phyloP scores from a whole-genome alignment of 2,113 vertebrate genomes.

The Catagonus wagneri region DNA sequence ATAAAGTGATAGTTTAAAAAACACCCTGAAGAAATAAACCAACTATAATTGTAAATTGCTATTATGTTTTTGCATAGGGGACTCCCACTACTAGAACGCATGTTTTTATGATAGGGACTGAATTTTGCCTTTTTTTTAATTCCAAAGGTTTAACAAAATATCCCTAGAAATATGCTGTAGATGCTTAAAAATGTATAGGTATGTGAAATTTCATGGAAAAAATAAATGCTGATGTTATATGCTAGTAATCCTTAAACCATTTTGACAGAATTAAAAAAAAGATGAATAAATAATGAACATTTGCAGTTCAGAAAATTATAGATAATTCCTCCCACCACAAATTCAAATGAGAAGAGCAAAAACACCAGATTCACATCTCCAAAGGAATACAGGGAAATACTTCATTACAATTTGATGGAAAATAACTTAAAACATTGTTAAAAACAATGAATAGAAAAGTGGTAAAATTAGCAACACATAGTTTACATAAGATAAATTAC shows the following conservation, averaged over 20 bases:
- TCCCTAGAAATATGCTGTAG: neutral
- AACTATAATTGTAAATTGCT: neutral
- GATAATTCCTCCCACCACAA: neutral
- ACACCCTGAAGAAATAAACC: neutral
- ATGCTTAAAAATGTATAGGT: neutral
- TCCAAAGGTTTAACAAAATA: neutral
- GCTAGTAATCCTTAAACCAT: neutral
- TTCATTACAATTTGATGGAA: neutral
- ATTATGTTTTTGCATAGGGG: neutral
- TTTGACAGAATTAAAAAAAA: neutral
- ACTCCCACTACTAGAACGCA: neutral
- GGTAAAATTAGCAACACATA: neutral
- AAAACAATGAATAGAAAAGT: neutral
- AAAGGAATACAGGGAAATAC: neutral
- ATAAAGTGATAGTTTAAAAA: neutral
- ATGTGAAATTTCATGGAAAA: neutral
- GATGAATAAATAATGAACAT: neutral
- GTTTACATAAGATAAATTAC: neutral
- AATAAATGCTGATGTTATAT: neutral
- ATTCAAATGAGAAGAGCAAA: neutral
- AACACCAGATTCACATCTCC: neutral
- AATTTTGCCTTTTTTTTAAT: neutral
- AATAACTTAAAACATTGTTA: neutral
- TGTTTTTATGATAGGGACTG: neutral
- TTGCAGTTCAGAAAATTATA: neutral